These are phyloP conservation scores for Leucoptera coffeella DNA, from an alignment of 2,888 invertebrate species.

Conservation along the genomic window DNA sequence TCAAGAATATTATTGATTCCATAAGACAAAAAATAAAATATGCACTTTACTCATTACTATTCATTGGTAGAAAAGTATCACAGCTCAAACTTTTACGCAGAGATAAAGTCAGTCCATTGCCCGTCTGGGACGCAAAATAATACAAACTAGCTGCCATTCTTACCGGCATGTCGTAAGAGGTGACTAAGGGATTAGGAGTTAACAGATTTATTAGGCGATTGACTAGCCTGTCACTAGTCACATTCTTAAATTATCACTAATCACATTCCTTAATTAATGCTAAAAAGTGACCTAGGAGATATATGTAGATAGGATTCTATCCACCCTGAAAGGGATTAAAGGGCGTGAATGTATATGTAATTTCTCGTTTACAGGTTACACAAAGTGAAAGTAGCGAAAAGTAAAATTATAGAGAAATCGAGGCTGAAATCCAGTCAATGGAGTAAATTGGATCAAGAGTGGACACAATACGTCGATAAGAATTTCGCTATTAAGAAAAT, in stretches of 20 bases:
- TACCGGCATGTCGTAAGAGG: no score
- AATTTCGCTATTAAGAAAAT: constrained; percentile 21
- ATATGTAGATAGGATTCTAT: constrained; percentile 10
- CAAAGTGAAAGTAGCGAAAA: constrained; percentile 51
- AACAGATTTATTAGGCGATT: not conserved
- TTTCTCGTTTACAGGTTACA: constrained; percentile 34
- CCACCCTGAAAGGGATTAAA: constrained; percentile 53
- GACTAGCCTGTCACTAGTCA: not conserved
- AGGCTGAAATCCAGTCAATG: constrained; percentile 56
- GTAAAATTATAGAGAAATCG: constrained; percentile 50
- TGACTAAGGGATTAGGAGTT: not conserved
- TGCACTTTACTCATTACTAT: no score
- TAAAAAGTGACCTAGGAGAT: not conserved
- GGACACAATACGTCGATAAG: constrained; percentile 44
- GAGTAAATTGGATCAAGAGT: constrained; percentile 52
- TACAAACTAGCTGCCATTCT: no score
- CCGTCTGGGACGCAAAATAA: no score
- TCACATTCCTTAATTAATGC: no score
- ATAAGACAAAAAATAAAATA: no score
- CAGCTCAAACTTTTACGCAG: no score
- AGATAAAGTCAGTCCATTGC: no score
- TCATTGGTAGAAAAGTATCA: no score
- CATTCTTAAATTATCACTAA: no score
- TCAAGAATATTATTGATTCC: no score
- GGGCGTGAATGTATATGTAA: constrained; percentile 45